Evolutionary conservation across 2,888 invertebrate species (phyloP).

Genomic region (Magallana nippona): DNA sequence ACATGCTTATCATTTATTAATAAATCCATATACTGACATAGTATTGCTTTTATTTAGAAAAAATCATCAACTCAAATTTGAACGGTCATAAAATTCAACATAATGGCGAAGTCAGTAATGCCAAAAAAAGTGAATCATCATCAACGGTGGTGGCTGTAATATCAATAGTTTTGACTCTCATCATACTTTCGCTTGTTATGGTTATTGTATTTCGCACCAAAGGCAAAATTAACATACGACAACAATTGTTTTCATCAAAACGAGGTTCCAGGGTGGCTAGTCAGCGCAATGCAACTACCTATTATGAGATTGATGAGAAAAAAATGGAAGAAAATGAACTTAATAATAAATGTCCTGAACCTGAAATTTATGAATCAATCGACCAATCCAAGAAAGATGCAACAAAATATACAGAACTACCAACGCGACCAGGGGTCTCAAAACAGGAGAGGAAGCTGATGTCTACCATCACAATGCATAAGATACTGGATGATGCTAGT

Average conservation of each 20-base stretch:
- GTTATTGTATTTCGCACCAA: background rate
- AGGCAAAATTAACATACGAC: background rate
- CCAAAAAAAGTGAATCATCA: background rate
- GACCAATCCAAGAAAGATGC: background rate
- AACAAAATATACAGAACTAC: background rate
- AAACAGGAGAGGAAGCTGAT: background rate
- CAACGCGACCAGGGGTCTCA: background rate
- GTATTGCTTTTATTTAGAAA: no score
- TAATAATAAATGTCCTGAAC: background rate
- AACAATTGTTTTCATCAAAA: background rate
- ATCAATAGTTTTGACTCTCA: background rate
- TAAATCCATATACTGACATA: no score
- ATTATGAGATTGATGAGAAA: slow-evolving; percentile 1
- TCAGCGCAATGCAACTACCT: background rate
- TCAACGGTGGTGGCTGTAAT: background rate
- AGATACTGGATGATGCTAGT: background rate
- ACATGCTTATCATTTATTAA: no score
- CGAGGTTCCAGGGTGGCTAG: background rate
- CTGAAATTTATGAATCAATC: slow-evolving; percentile 15
- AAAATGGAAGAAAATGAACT: background rate
- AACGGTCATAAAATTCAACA: no score
- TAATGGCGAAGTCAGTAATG: background rate
- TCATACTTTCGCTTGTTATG: background rate
- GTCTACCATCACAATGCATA: background rate
- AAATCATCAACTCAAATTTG: no score